phyloP scores from a whole-genome alignment of 1,140 invertebrate genomes.

The Tetranychus urticae region DNA sequence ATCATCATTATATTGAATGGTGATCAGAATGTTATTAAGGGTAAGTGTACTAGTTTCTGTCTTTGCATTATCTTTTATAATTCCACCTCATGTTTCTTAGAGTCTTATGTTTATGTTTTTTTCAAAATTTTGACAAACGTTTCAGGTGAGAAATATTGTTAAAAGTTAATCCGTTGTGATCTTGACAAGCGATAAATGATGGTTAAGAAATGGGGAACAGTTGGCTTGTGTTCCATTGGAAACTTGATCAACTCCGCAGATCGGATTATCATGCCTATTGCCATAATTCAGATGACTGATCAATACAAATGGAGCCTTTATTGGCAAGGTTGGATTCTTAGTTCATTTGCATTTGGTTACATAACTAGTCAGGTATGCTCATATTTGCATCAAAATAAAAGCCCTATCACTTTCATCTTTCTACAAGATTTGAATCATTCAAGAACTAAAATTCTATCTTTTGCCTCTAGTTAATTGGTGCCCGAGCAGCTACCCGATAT shows the following conservation, averaged over 20 bases:
- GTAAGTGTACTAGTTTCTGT: background rate
- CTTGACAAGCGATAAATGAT: background rate
- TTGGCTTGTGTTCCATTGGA: conserved; percentile 39
- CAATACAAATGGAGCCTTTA: conserved; percentile 45
- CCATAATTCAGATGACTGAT: conserved; percentile 47
- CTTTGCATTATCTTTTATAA: background rate
- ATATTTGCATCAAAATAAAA: background rate
- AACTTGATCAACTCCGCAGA: conserved; percentile 60
- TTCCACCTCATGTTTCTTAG: background rate
- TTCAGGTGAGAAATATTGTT: background rate
- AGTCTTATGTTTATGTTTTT: background rate
- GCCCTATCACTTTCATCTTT: background rate
- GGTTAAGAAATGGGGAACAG: background rate
- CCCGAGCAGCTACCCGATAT: conserved; percentile 40
- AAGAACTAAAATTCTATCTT: background rate
- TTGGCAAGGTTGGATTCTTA: conserved; percentile 50
- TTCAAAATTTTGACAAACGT: background rate
- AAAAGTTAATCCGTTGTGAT: conserved; percentile 73
- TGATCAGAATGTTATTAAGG: too few relatives aligned
- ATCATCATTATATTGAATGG: too few relatives aligned
- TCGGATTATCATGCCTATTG: conserved; percentile 52
- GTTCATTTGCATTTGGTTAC: conserved; percentile 51
- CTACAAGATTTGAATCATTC: background rate
- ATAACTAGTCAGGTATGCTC: conserved; percentile 42
- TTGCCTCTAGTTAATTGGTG: conserved; percentile 33